These are phyloP conservation scores for Enteromius argenteus DNA, from an alignment of 2,797 vertebrate genomes.

Conservation along the genomic window DNA sequence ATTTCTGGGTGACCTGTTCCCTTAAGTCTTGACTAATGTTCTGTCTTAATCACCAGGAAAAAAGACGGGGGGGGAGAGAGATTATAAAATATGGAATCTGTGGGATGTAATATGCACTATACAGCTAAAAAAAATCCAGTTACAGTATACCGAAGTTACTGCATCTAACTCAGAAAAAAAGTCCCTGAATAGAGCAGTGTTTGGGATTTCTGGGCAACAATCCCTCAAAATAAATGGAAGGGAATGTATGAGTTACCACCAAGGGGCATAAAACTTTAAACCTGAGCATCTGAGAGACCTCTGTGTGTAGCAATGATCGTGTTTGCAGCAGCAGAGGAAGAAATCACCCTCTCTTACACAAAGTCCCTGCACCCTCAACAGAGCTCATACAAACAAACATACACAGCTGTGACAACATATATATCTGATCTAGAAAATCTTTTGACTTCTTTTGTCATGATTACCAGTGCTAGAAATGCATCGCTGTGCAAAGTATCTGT, in stretches of 20 bases:
- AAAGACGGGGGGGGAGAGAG: no score
- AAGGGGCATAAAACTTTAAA: neutral
- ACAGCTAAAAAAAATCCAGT: neutral
- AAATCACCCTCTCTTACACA: conserved; percentile 1
- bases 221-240: neutral
- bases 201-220: neutral
- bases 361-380: neutral
- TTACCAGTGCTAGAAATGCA: neutral
- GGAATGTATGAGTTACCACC: neutral
- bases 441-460: conserved; percentile 19
- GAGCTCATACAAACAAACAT: conserved; percentile 18
- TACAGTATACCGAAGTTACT: neutral
- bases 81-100: neutral
- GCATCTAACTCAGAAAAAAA: conserved; percentile 7
- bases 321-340: neutral
- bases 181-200: neutral
- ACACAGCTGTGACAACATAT: conserved; percentile 1
- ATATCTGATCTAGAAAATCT: conserved; percentile 9
- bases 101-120: neutral
- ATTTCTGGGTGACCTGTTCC: neutral
- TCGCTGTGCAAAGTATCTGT: neutral
- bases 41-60: neutral
- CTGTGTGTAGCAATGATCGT: neutral
- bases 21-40: neutral
- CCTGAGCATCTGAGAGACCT: conserved; percentile 17